Conservation (phyloP, 2,797 vertebrate genomes). For the Florisuga fusca region DNA sequence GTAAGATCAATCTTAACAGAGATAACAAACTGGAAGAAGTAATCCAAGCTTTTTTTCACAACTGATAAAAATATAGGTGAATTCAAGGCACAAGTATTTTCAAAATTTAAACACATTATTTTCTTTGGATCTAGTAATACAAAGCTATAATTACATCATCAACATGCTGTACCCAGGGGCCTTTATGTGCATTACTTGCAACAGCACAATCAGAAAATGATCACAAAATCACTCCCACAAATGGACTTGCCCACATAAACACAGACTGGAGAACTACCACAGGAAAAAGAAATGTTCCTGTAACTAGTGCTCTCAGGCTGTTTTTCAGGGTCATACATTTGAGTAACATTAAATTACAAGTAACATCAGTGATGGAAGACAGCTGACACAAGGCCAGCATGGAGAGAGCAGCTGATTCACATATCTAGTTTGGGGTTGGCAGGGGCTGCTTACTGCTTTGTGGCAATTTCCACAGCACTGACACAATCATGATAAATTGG, state of each 20-base stretch:
- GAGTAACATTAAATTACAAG: not conserved
- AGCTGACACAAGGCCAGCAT: not conserved
- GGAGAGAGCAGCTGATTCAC: not conserved
- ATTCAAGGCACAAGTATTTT: constrained; percentile 72
- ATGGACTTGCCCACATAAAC: constrained; percentile 47
- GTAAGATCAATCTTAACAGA: not conserved
- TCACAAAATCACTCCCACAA: constrained; percentile 46
- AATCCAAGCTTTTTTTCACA: constrained; percentile 13
- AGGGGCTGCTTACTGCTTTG: not conserved
- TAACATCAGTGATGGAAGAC: not conserved
- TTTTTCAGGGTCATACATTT: not conserved
- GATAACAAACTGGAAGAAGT: not conserved
- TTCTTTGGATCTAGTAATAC: constrained; percentile 73
- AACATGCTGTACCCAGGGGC: constrained; percentile 3
- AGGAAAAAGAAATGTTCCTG: not conserved
- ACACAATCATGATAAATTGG: not conserved
- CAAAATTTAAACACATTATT: constrained; percentile 21
- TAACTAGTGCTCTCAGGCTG: constrained; percentile 20
- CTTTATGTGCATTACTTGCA: constrained; percentile 19
- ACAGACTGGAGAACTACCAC: not conserved
- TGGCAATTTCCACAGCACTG: not conserved
- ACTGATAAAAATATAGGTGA: constrained; percentile 38
- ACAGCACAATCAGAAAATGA: constrained; percentile 31
- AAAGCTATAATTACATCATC: constrained; percentile 53
- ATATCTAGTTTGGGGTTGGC: not conserved